Conservation (phyloP, 37 sponge, comb jelly and placozoan genomes). For the Oscarella lobularis region DNA sequence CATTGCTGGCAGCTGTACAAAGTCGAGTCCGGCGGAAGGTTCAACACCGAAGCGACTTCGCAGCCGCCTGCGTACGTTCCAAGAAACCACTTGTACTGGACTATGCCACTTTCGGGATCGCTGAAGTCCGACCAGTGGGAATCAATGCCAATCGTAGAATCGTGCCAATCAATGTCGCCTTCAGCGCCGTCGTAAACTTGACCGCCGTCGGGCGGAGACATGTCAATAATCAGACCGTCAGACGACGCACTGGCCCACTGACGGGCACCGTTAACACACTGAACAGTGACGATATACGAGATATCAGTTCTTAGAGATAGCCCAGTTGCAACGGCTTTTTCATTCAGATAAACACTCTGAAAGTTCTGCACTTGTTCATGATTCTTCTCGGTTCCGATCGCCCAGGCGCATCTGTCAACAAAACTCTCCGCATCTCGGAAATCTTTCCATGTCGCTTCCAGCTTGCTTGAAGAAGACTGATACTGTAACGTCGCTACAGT, state of each 20-base stretch:
- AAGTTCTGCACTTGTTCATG: background rate
- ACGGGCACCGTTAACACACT: background rate
- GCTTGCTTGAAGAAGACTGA: background rate
- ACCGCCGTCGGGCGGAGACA: constrained; percentile 31
- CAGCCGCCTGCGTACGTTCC: too few relatives aligned
- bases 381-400: background rate
- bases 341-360: background rate
- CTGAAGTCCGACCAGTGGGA: constrained; percentile 38
- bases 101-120: constrained; percentile 38
- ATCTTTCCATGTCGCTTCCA: background rate
- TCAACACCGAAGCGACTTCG: too few relatives aligned
- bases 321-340: background rate
- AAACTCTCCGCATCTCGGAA: background rate
- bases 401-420: background rate
- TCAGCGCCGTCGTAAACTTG: constrained; percentile 16
- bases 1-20: too few relatives aligned
- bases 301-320: background rate
- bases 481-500: background rate
- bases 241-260: constrained; percentile 12
- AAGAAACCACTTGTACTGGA: too few relatives aligned
- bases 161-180: constrained; percentile 7
- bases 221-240: constrained; percentile 49
- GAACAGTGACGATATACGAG: background rate
- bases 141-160: background rate
- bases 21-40: too few relatives aligned